phyloP scores from a whole-genome alignment of 2,888 invertebrate genomes.

The Dryadula phaetusa region DNA sequence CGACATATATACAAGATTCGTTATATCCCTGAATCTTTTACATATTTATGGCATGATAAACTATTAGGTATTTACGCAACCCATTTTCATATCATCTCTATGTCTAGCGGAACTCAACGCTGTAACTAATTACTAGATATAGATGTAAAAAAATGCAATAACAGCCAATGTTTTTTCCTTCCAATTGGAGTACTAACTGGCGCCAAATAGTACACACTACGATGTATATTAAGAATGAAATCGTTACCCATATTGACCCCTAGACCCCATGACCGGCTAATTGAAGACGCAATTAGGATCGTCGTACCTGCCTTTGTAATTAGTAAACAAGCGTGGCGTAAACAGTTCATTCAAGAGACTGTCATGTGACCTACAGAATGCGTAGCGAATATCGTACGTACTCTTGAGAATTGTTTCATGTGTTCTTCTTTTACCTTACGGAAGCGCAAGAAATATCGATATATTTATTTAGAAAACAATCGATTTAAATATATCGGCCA shows the following conservation, averaged over 20 bases:
- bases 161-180: background rate
- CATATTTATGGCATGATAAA: background rate
- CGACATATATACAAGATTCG: no score
- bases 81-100: no score
- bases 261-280: slow-evolving; percentile 25
- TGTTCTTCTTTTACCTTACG: no score
- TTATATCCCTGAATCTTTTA: background rate
- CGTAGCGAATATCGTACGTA: slow-evolving; percentile 4
- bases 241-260: slow-evolving; percentile 26
- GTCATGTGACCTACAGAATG: slow-evolving; percentile 11
- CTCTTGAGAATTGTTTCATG: no score
- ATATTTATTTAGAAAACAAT: no score
- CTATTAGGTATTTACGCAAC: no score
- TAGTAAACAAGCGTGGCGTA: slow-evolving; percentile 27
- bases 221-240: slow-evolving; percentile 7
- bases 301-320: slow-evolving; percentile 32
- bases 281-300: slow-evolving; percentile 26
- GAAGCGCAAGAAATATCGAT: no score
- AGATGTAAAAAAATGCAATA: no score
- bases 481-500: no score
- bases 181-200: background rate
- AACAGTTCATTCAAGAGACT: slow-evolving; percentile 22
- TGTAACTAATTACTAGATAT: no score
- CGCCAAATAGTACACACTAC: background rate
- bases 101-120: no score